Base-by-base conservation (phyloP, 2,888 invertebrate genomes). In the Pseudeuparius sepicola region DNA sequence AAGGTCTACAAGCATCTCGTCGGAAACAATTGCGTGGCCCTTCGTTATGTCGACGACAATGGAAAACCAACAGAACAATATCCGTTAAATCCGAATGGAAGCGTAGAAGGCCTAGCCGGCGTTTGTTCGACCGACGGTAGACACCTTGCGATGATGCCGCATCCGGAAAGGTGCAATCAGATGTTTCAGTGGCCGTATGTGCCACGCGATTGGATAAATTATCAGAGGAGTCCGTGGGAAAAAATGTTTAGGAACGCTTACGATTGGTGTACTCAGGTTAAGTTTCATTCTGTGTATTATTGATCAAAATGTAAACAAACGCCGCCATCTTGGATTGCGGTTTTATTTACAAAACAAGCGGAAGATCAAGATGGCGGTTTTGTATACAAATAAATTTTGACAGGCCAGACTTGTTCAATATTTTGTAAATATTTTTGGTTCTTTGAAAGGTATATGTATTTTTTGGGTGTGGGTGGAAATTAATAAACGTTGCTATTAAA, bases 71-170 rank as follows among this genome's bases (percentile, higher is more conserved):
- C 92, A 0, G 78, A 83, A 56, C 55, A 55, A 0, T 96, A 97
- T 64, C 97, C 97, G 0, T 73, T 87, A 72, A 97, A 97, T 66
- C 97, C 97, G 1, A 94, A 93, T 59, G 92, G 93, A 39, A 88
- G 87, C 31, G 36, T 71, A 44, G 71, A 80, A 49, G 94, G 90
- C 13, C 34, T 51, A 24, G 96, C 96, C 14, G 94, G 85, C 9
- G 64, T 97, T 35, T 85, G 90, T 49, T 96, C 96, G 0, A 54
- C 60, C 2, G 82, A 96, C 65, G 97, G 96, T 0, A 76, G 96
- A 3, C 96, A 97, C 64, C 68, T 96, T 48, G 97, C 94, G 1
- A 75, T 97, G 74, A 98, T 98, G 97, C 97, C 97, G 2, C 97
- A 98, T 67, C 96, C 97, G 0, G 97, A 98, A 65, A 74, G 96